Percentiles rank a stretch among this genome's conserved stretches.
Evolutionary conservation across 1,140 invertebrate genomes (phyloP).

Genomic region (Drosophila aff.): DNA sequence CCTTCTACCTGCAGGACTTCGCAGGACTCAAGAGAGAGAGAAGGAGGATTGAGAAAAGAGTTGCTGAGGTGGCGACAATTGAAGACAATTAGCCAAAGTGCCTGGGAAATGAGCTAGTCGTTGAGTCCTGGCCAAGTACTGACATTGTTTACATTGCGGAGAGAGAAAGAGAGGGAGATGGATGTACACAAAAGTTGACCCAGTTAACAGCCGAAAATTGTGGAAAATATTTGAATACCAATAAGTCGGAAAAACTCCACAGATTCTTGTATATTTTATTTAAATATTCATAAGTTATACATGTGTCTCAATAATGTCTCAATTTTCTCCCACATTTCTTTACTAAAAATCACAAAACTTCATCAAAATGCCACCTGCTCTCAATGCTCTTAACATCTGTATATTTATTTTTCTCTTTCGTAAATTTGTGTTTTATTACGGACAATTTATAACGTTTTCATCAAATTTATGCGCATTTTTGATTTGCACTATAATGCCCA

Average conservation of each 20-base stretch:
- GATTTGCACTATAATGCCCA: slow-evolving; percentile 79
- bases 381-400: slow-evolving; percentile 19
- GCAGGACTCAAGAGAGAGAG: slow-evolving; percentile 1
- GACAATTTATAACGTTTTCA: slow-evolving; percentile 75
- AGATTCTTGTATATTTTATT: no score
- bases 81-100: slow-evolving; percentile 79
- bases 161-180: no score
- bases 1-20: background rate
- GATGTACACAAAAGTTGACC: slow-evolving; percentile 19
- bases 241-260: no score
- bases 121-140: slow-evolving; percentile 37
- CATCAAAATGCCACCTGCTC: slow-evolving; percentile 70
- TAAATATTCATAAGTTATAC: background rate
- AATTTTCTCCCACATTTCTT: background rate
- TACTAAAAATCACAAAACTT: background rate
- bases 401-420: slow-evolving; percentile 11
- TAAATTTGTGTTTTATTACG: slow-evolving; percentile 72
- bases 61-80: slow-evolving; percentile 62
- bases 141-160: slow-evolving; percentile 32
- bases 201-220: slow-evolving; percentile 25
- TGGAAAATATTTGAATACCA: background rate
- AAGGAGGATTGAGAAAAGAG: slow-evolving; percentile 22
- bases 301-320: background rate
- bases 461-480: slow-evolving; percentile 79
- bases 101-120: slow-evolving; percentile 60